Base-by-base conservation (phyloP, 2,888 invertebrate species). In the Mythimna lalbum region DNA sequence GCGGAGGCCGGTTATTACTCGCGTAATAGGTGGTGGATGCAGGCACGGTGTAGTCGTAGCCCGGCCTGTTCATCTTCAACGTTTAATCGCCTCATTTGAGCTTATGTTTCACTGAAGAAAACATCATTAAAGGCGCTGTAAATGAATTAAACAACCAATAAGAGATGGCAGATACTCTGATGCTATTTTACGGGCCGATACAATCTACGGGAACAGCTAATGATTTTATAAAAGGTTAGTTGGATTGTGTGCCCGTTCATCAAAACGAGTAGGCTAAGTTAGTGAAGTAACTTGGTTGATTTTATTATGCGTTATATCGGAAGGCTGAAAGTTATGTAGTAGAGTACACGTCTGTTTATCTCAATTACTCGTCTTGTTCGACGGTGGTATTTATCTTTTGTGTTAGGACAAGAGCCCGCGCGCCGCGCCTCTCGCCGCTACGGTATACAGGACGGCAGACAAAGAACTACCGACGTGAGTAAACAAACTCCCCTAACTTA, bases 41-140 rank as follows among this genome's bases (percentile, higher is more conserved):
- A 91, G 96, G 95, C 93, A 93, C 95, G 93, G 91, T 92, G 86
- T 94, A 96, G 87, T 95, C 95, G 93, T 95, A 96, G 91, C 93
- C 95, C 93, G 95, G 92, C 94, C 96, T 94, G 95, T 95, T 95
- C 96, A 96, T 96, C 92, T 95, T 96, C 91, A 93, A 90, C 88
- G 91, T 89, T 91, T 89, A 92, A 90, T 91, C 90, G 93, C 92
- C 92, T 93, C 95, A 95, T 96, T 95, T 92, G 94, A 92, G 90
- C 91, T 92, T 92, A 92, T 90, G 91, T 93, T 89, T 90, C 85
- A 90, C 84, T 82, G 78, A 80, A 76, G 83, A 85, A 87, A 84
- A 87, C 89, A 90, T 90, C 81, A 86, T 88, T 86, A 87, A 82
- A 83, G 84, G 69, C 73, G 77, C 90, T 91, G 87, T 82, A 73